Conservation (phyloP, 2,113 vertebrate genomes). For the Corythaeola cristata region DNA sequence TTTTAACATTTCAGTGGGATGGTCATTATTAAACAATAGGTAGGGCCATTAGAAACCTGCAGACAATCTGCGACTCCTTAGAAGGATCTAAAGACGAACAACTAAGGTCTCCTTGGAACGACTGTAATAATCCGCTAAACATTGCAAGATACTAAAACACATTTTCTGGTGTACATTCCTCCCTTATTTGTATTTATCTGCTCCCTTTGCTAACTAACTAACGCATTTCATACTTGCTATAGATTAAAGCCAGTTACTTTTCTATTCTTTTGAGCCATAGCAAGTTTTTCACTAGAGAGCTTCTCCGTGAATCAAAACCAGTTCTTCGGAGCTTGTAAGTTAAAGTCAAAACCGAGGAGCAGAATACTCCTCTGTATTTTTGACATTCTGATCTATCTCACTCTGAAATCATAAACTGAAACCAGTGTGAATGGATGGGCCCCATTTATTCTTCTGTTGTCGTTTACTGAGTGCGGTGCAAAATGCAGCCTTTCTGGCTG, state of each 20-base stretch:
- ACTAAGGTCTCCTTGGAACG: background rate
- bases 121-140: background rate
- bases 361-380: background rate
- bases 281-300: background rate
- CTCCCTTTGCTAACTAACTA: background rate
- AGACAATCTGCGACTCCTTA: background rate
- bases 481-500: background rate
- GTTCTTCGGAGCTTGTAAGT: background rate
- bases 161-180: background rate
- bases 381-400: background rate
- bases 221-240: background rate
- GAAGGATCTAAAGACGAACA: background rate
- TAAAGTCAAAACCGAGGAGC: background rate
- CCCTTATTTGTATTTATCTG: background rate
- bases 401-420: background rate
- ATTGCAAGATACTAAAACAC: background rate
- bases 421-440: background rate
- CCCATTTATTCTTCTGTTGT: background rate
- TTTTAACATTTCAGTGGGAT: background rate
- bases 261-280: background rate
- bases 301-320: background rate
- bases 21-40: background rate
- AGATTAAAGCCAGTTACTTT: background rate
- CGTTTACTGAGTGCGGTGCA: accelerated
- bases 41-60: background rate